Conservation (phyloP, 2,113 vertebrate species). For the Leucoraja erinaceus region DNA sequence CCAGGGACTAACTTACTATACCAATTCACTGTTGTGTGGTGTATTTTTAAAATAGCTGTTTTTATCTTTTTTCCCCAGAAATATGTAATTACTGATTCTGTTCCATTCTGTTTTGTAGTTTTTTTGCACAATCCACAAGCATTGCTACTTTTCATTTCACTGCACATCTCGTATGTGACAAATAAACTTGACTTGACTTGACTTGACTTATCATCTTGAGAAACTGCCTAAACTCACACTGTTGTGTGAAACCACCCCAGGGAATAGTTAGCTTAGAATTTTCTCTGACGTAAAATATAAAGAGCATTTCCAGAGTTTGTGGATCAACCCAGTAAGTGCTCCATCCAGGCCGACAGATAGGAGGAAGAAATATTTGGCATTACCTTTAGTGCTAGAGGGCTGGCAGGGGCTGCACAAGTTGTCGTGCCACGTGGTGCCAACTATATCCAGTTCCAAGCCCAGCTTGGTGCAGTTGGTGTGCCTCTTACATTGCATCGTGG, state of each 20-base stretch:
- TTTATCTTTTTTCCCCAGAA: too few species aligned
- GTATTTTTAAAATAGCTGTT: too few species aligned
- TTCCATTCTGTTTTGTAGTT: too few species aligned
- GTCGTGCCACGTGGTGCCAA: conserved; percentile 61
- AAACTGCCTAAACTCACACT: neutral
- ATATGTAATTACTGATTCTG: too few species aligned
- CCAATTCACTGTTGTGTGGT: too few species aligned
- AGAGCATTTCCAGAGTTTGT: neutral
- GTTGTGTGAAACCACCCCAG: neutral
- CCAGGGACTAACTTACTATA: too few species aligned
- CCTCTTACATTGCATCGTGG: conserved; percentile 66
- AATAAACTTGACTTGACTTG: too few species aligned
- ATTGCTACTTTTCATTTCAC: too few species aligned
- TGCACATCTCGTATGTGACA: too few species aligned
- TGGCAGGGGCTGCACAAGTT: conserved; percentile 52
- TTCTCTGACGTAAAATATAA: neutral
- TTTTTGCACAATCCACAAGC: too few species aligned
- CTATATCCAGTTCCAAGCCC: conserved; percentile 60
- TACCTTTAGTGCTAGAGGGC: conserved; percentile 46
- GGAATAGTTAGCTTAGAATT: neutral
- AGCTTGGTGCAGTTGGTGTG: conserved; percentile 74
- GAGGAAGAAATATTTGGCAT: neutral
- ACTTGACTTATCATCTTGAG: too few species aligned
- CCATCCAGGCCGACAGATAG: neutral
- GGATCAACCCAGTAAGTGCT: neutral